These are phyloP conservation scores for Phoronis australis DNA, from an alignment of 2,888 invertebrate genomes.

Conservation along the genomic window DNA sequence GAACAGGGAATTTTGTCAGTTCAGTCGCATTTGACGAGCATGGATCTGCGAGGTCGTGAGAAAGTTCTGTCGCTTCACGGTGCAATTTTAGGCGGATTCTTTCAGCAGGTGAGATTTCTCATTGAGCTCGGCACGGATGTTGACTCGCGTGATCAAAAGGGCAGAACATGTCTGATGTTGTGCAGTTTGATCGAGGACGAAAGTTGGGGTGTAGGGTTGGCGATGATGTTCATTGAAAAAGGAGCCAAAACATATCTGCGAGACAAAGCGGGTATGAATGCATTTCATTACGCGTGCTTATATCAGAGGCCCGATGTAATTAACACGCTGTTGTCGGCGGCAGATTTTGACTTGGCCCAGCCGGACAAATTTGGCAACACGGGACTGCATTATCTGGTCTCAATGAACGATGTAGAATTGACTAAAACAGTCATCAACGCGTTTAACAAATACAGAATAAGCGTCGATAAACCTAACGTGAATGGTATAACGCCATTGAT, in stretches of 20 bases:
- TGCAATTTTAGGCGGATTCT: constrained; percentile 37
- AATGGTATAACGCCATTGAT: neutral
- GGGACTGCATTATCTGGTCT: constrained; percentile 44
- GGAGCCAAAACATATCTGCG: constrained; percentile 29
- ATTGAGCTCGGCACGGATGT: constrained; percentile 33
- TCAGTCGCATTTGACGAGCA: no score
- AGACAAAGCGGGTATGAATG: constrained; percentile 41
- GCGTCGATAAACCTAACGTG: neutral
- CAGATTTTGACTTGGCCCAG: constrained; percentile 43
- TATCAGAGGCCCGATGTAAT: constrained; percentile 33
- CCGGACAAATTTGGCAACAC: constrained; percentile 44
- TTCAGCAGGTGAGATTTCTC: constrained; percentile 44
- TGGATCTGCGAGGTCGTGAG: no score
- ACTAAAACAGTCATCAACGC: constrained; percentile 20
- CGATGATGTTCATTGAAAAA: constrained; percentile 43
- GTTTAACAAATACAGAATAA: neutral
- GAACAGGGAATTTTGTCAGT: no score
- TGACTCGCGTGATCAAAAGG: constrained; percentile 31
- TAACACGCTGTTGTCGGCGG: constrained; percentile 33
- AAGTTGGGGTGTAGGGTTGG: constrained; percentile 43
- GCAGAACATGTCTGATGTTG: constrained; percentile 40
- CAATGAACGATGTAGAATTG: constrained; percentile 28
- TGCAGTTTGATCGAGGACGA: constrained; percentile 42
- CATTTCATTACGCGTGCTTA: constrained; percentile 46
- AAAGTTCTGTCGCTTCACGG: no score